Conservation (phyloP, 2,888 invertebrate species). For the Electrophaes corylata region DNA sequence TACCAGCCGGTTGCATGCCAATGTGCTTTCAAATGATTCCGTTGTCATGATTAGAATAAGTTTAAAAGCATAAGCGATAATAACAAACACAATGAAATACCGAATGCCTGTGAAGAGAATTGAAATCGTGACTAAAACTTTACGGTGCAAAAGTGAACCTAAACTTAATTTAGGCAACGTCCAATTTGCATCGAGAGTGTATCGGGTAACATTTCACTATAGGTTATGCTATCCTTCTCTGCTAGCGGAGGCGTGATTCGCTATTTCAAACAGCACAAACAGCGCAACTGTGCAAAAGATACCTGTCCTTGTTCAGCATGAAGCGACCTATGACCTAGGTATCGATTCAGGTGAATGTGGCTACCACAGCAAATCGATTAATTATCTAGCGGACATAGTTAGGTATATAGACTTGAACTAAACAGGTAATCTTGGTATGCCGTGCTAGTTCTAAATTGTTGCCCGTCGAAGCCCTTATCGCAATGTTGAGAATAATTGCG, state of each 20-base stretch:
- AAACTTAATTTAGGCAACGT: constrained; percentile 53
- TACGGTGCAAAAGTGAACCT: constrained; percentile 54
- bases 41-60: constrained; percentile 56
- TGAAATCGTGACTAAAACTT: constrained; percentile 66
- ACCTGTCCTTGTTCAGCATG: constrained; percentile 72
- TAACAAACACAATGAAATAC: constrained; percentile 74
- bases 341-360: constrained; percentile 78
- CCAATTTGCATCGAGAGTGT: constrained; percentile 63
- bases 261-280: constrained; percentile 70
- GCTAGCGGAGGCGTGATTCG: constrained; percentile 78
- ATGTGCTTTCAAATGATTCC: constrained; percentile 60
- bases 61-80: constrained; percentile 56
- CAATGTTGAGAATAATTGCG: constrained; percentile 28
- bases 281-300: constrained; percentile 66
- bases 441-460: constrained; percentile 39
- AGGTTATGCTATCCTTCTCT: constrained; percentile 74
- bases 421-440: constrained; percentile 55
- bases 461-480: constrained; percentile 33
- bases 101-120: constrained; percentile 67
- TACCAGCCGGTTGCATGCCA: constrained; percentile 40
- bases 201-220: constrained; percentile 73
- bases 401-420: constrained; percentile 54
- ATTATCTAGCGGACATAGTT: constrained; percentile 52
- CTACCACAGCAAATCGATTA: constrained; percentile 69
- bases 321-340: constrained; percentile 79